Conservation (phyloP, 1,140 invertebrate species). For the Drosophila ironensis region DNA sequence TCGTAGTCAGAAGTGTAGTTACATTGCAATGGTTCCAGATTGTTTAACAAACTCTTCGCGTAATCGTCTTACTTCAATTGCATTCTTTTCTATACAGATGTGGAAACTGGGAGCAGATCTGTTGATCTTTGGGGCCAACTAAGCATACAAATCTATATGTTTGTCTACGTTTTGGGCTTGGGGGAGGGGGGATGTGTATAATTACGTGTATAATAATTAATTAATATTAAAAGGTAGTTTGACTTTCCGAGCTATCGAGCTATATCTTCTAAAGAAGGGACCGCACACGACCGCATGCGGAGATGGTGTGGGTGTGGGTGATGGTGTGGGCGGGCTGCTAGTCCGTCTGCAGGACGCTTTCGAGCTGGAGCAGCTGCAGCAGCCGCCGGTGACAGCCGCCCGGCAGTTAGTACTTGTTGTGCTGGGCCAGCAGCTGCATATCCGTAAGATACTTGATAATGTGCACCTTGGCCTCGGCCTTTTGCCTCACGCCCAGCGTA, state of each 20-base stretch:
- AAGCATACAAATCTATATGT: constrained; percentile 50
- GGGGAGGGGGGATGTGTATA: constrained; percentile 41
- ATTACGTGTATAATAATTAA: constrained; percentile 35
- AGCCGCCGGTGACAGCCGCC: constrained; percentile 51
- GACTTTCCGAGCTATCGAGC: constrained; percentile 75
- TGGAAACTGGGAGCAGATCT: constrained; percentile 55
- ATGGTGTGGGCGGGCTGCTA: constrained; percentile 16
- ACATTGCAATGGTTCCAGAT: constrained; percentile 38
- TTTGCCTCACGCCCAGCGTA: constrained; percentile 76
- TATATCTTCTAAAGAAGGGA: constrained; percentile 47
- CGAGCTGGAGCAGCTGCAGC: constrained; percentile 65
- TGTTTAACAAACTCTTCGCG: constrained; percentile 42
- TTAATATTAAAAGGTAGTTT: constrained; percentile 72
- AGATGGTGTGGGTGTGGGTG: constrained; percentile 13
- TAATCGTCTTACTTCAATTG: constrained; percentile 18
- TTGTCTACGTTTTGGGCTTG: constrained; percentile 33
- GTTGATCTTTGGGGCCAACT: constrained; percentile 36
- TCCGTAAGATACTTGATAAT: constrained; percentile 81
- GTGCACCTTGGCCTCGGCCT: constrained; percentile 77
- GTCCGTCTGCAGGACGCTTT: constrained; percentile 40
- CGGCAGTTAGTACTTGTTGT: constrained; percentile 80
- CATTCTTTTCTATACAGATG: constrained; percentile 56
- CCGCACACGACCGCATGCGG: constrained; percentile 24
- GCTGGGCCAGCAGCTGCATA: constrained; percentile 79
- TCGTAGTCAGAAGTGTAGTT: constrained; percentile 67